Percentiles rank a stretch among this genome's conserved stretches.
Conservation (phyloP, 30 jellyfish, hydroid and myxozoan genomes). For the Chrysaora quinquecirrha region DNA sequence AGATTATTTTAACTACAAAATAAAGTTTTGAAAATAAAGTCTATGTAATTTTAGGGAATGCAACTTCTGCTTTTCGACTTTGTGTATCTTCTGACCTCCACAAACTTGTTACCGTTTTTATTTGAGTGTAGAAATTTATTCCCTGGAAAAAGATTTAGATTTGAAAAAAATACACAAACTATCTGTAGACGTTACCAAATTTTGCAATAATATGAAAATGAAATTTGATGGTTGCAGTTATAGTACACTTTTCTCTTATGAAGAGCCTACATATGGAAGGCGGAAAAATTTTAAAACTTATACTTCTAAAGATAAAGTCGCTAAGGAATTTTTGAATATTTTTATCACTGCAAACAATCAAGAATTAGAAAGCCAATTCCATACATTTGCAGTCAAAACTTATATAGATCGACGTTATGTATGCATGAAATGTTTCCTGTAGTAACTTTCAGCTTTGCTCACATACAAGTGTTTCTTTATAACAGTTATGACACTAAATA, state of each 20-base stretch:
- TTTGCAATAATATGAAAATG: background rate
- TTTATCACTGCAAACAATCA: too few relatives aligned
- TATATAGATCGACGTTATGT: background rate
- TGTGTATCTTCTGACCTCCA: conserved; percentile 97
- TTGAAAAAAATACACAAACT: background rate
- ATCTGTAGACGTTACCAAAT: background rate
- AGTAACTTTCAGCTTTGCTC: too few relatives aligned
- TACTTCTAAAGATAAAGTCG: background rate
- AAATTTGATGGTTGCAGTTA: background rate
- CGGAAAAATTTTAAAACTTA: background rate
- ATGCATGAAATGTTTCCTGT: too few relatives aligned
- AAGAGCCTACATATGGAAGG: too few relatives aligned
- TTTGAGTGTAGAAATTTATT: conserved; percentile 88
- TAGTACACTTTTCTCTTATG: background rate
- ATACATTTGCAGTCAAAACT: too few relatives aligned
- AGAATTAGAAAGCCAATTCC: too few relatives aligned
- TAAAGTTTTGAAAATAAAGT: too few relatives aligned
- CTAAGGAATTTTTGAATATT: too few relatives aligned
- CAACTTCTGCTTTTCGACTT: conserved; percentile 90
- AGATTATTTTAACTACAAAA: too few relatives aligned
- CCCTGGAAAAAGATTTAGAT: conserved; percentile 85
- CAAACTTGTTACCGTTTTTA: conserved; percentile 94
- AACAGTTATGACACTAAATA: too few relatives aligned
- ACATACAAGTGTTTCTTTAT: too few relatives aligned
- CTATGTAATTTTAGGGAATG: conserved; percentile 72